A percentile compares a stretch with the other conserved stretches of the same genome.
These are phyloP conservation scores for Sinocyclocheilus anshuiensis DNA, from an alignment of 2,113 vertebrate species.

Conservation along the genomic window DNA sequence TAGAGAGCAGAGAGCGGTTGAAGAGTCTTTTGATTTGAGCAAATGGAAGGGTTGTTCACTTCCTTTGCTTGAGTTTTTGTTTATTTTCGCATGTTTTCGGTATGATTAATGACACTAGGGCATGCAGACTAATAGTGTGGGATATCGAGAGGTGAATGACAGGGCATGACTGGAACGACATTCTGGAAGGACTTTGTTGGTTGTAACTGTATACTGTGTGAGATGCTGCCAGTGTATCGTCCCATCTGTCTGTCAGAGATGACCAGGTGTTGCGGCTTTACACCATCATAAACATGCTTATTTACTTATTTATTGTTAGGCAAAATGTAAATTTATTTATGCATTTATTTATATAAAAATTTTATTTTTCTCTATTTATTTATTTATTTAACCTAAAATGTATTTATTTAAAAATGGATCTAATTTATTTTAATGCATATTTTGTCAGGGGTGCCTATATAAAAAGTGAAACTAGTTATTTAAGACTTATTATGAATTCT, in stretches of 20 bases:
- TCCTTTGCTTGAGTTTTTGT: background rate
- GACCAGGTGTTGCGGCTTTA: background rate
- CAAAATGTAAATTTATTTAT: background rate
- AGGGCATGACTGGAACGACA: slow-evolving; percentile 6
- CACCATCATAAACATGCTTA: background rate
- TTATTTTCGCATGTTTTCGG: slow-evolving; percentile 11
- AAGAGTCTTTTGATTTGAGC: slow-evolving; percentile 29
- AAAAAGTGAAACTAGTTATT: too few species aligned
- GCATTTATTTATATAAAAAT: background rate
- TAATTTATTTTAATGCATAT: too few species aligned
- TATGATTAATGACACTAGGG: slow-evolving; percentile 7
- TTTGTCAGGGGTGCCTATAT: too few species aligned
- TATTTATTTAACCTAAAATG: too few species aligned
- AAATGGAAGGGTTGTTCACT: slow-evolving; percentile 28
- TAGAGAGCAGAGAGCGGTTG: slow-evolving; percentile 25
- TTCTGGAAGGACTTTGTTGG: slow-evolving; percentile 4
- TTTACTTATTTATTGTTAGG: background rate
- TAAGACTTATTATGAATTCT: too few species aligned
- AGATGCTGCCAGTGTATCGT: background rate
- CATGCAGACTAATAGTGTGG: background rate
- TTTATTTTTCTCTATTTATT: too few species aligned
- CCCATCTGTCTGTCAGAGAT: background rate
- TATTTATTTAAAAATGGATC: too few species aligned
- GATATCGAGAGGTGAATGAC: slow-evolving; percentile 25
- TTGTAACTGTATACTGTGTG: slow-evolving; percentile 31